Conservation (phyloP, 2,888 invertebrate genomes). For the Odontothrips loti region DNA sequence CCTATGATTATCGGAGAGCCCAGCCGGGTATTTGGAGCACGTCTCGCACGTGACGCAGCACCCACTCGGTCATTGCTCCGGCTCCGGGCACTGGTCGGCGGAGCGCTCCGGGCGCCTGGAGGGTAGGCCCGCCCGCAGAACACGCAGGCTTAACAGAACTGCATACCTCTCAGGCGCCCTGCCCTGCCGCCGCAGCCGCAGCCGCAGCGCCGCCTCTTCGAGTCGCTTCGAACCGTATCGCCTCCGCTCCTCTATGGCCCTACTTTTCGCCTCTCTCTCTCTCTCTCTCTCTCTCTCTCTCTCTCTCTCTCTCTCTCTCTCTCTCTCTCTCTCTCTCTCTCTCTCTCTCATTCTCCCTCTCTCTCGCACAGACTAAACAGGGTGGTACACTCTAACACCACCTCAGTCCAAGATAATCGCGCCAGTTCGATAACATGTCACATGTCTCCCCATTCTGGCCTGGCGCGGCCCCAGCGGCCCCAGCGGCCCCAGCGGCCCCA, state of each 20-base stretch:
- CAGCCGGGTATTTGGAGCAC: too few relatives aligned
- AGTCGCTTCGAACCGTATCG: too few relatives aligned
- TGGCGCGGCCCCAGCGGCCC: background rate
- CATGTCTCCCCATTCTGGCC: background rate
- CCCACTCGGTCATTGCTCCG: too few relatives aligned
- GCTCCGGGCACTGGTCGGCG: too few relatives aligned
- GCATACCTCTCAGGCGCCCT: background rate
- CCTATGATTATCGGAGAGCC: too few relatives aligned
- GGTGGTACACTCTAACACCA: background rate
- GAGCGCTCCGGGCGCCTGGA: background rate
- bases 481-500: background rate
- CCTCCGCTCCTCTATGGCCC: too few relatives aligned
- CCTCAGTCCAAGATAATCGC: background rate
- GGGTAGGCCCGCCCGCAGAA: background rate
- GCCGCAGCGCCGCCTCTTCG: background rate
- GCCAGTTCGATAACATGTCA: background rate
- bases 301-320: background rate
- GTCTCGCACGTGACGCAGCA: too few relatives aligned
- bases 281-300: too few relatives aligned
- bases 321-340: background rate
- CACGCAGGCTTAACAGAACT: background rate
- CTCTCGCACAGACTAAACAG: background rate
- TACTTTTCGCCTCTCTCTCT: too few relatives aligned
- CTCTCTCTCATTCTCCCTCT: background rate
- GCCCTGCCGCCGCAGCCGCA: background rate